Evolutionary conservation across 2,113 vertebrate species (phyloP).

Genomic region (Scolopax mira): DNA sequence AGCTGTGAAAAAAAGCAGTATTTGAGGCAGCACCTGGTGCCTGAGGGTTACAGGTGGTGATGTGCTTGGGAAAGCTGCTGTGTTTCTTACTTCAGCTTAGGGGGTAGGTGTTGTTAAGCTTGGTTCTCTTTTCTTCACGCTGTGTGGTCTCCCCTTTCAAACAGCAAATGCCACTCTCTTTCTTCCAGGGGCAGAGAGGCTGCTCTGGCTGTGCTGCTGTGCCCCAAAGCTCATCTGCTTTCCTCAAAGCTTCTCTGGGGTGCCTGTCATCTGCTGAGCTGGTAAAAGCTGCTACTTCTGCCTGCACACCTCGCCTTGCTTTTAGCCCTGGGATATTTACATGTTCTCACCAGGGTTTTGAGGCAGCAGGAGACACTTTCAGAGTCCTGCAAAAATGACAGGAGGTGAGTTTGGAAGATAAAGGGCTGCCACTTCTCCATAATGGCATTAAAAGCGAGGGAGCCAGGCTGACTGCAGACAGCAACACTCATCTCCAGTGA

Average conservation of each 20-base stretch:
- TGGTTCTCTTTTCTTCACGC: background rate
- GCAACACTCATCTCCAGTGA: background rate
- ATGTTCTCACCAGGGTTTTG: background rate
- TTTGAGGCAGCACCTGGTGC: background rate
- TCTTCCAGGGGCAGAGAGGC: background rate
- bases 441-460: background rate
- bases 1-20: background rate
- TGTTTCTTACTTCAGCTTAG: background rate
- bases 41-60: background rate
- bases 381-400: background rate
- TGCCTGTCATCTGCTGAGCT: background rate
- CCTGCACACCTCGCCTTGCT: rapidly evolving
- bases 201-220: background rate
- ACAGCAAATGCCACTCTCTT: background rate
- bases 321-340: background rate
- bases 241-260: background rate
- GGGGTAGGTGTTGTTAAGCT: background rate
- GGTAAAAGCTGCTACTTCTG: background rate
- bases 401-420: background rate
- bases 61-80: background rate
- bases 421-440: background rate
- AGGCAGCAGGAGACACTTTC: background rate
- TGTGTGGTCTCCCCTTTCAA: rapidly evolving
- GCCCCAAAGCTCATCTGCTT: background rate
- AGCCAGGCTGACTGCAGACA: background rate